Evolutionary conservation across 2,888 invertebrate genomes (phyloP), one percentile per base, ranked within the genome.

Genomic region (Volucella inanis): DNA sequence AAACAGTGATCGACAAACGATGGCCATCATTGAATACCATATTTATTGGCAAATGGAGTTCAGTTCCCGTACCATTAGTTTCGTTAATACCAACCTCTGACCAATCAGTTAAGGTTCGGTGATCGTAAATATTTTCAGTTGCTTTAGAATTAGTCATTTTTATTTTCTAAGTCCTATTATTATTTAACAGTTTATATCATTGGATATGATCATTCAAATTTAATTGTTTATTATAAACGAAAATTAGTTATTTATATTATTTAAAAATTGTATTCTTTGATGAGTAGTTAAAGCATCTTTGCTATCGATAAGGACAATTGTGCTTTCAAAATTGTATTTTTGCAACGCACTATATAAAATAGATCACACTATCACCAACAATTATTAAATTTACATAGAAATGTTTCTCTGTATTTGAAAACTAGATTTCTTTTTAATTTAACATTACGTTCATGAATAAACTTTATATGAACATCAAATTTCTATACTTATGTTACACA

Each of bases 11-110:
- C 14, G 97, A 95, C 67, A 98, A 93, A 89, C 95, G 93, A 90
- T 97, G 97, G 0, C 97, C 97, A 87, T 96, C 95, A 91, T 97
- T 97, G 91, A 98, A 98, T 45, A 93, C 93, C 97, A 98, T 97
- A 89, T 97, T 96, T 89, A 91, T 90, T n/a, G 92, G 91, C 49
- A 90, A 88, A 67, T 91, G 90, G 88, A 90, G 90, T 15, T 86
- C 85, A 43, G 80, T 80, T n/a, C 77, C 67, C 55, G 91, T 91
- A 9, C 90, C 91, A 81, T 90, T 90, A 41, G 90, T 90, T 49
- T 89, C 89, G 76, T 90, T 90, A 10, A 87, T 80, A 22, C 83
- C 87, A 52, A 91, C 90, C 86, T 90, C 89, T 31, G 91, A 91
- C 92, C 92, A 92, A 88, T 91, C 92, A 45, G 87, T 88, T 59